A percentile compares a stretch with the other conserved stretches of the same genome.
These are phyloP conservation scores for Erynnis tages DNA, from an alignment of 2,888 invertebrate genomes.

Conservation along the genomic window DNA sequence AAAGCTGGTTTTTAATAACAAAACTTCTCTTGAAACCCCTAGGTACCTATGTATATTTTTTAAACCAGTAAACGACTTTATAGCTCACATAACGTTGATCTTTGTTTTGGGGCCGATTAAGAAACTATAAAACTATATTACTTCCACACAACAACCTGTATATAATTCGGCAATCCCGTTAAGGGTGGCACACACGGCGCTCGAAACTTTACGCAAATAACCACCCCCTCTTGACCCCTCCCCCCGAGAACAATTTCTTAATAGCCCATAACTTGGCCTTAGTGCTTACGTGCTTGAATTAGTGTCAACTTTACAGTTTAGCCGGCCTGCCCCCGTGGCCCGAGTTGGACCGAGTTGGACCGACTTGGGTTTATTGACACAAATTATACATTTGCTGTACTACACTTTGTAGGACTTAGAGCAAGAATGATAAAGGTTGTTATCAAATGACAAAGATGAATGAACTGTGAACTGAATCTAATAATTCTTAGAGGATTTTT, in stretches of 20 bases:
- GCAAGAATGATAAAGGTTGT: too few relatives aligned
- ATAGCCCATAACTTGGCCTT: slow-evolving; percentile 72
- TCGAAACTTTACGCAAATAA: slow-evolving; percentile 66
- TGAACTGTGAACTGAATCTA: too few relatives aligned
- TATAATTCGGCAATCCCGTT: slow-evolving; percentile 45
- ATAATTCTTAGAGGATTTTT: too few relatives aligned
- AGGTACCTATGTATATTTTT: too few relatives aligned
- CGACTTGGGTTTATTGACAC: slow-evolving; percentile 22
- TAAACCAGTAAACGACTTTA: too few relatives aligned
- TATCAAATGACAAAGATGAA: too few relatives aligned
- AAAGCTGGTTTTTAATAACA: too few relatives aligned
- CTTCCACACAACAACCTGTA: slow-evolving; percentile 44
- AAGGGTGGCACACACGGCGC: slow-evolving; percentile 58
- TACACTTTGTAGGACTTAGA: too few relatives aligned
- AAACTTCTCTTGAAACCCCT: too few relatives aligned
- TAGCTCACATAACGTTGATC: too few relatives aligned
- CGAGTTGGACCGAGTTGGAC: slow-evolving; percentile 22
- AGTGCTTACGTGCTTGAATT: slow-evolving; percentile 63
- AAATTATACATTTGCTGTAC: neutral
- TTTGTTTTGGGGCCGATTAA: too few relatives aligned
- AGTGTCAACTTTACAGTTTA: slow-evolving; percentile 58
- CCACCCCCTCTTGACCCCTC: slow-evolving; percentile 31
- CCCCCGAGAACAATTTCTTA: slow-evolving; percentile 72
- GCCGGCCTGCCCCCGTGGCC: slow-evolving; percentile 23
- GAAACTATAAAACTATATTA: too few relatives aligned